Evolutionary conservation across 1,140 invertebrate genomes (phyloP).

Genomic region (Melipona quadrifasciata): DNA sequence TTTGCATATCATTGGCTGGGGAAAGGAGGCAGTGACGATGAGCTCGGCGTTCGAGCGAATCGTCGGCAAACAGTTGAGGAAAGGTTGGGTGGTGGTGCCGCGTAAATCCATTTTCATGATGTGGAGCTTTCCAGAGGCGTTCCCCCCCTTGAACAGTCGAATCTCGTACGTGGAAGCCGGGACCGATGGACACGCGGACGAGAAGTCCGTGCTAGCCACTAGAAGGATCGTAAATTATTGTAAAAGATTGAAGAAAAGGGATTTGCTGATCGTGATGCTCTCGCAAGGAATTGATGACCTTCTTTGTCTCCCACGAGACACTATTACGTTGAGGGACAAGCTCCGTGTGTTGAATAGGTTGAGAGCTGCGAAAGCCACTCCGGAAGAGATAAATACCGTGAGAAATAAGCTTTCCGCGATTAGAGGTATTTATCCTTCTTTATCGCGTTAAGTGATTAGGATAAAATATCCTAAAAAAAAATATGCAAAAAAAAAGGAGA

Average conservation of each 20-base stretch:
- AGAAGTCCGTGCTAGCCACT: constrained; percentile 50
- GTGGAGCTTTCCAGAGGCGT: constrained; percentile 62
- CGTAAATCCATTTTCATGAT: constrained; percentile 64
- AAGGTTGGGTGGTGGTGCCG: constrained; percentile 68
- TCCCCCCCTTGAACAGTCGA: constrained; percentile 63
- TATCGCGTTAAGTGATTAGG: no score
- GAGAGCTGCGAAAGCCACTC: constrained; percentile 82
- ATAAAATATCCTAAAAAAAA: no score
- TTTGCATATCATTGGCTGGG: constrained; percentile 71
- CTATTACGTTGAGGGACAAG: constrained; percentile 84
- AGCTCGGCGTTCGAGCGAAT: constrained; percentile 67
- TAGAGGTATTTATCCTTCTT: constrained; percentile 76
- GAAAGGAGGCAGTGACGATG: constrained; percentile 62
- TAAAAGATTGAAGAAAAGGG: constrained; percentile 66
- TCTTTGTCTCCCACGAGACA: constrained; percentile 81
- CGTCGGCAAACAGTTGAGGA: constrained; percentile 67
- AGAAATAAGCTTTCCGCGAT: constrained; percentile 84
- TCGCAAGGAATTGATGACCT: constrained; percentile 64
- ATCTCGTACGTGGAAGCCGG: constrained; percentile 66
- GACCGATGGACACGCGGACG: constrained; percentile 54
- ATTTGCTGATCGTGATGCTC: constrained; percentile 69
- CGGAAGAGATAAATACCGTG: constrained; percentile 85
- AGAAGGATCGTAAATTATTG: constrained; percentile 63
- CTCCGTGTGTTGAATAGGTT: constrained; percentile 80
- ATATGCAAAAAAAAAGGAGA: no score